Conservation (phyloP, 1,140 invertebrate genomes). For the Araneus ventricosus region DNA sequence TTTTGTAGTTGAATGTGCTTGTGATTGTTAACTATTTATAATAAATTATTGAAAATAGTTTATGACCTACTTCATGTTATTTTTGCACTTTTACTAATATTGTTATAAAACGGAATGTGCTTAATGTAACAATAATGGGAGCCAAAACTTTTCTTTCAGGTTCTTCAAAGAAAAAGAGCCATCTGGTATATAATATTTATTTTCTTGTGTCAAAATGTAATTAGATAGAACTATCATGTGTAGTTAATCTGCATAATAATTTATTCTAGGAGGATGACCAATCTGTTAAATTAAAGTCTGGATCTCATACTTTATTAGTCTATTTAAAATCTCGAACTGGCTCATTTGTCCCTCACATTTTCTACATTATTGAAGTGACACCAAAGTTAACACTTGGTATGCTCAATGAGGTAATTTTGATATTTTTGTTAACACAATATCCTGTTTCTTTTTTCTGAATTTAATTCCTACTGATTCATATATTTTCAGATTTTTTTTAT, state of each 20-base stretch:
- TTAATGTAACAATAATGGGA: neutral
- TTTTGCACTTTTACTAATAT: no score
- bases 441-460: neutral
- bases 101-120: no score
- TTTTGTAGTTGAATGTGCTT: no score
- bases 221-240: neutral
- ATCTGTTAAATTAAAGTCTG: constrained; percentile 34
- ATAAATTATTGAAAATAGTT: no score
- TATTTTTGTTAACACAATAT: neutral
- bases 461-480: no score
- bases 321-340: constrained; percentile 60
- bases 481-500: no score
- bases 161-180: constrained; percentile 15
- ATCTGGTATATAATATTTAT: neutral
- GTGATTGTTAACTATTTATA: no score
- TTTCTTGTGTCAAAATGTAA: neutral
- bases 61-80: no score
- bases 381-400: constrained; percentile 39
- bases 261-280: neutral
- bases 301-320: constrained; percentile 54
- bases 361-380: constrained; percentile 63
- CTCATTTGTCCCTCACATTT: constrained; percentile 50
- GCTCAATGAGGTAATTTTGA: constrained; percentile 57
- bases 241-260: neutral
- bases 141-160: neutral